phyloP scores from a whole-genome alignment of 2,888 invertebrate genomes.

The Melangyna quadrimaculata region DNA sequence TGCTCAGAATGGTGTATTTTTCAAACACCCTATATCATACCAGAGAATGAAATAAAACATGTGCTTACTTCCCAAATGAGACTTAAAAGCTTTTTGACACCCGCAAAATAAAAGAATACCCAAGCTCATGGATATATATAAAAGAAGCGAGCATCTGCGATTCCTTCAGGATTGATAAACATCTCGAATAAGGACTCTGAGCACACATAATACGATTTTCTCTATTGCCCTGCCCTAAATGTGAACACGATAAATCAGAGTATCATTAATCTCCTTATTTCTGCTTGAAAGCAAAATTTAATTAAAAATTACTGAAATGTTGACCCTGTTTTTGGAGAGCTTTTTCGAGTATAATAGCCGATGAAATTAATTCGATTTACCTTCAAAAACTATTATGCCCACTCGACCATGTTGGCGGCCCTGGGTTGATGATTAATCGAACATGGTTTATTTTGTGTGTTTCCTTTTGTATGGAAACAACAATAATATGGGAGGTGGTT shows the following conservation, averaged over 20 bases:
- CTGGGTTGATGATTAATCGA: conserved; percentile 43
- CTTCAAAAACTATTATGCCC: conserved; percentile 4
- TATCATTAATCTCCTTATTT: conserved; percentile 49
- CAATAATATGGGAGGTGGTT: not conserved
- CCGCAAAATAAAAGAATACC: conserved; percentile 39
- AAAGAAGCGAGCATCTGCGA: conserved; percentile 24
- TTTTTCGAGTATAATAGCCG: conserved; percentile 1
- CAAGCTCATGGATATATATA: not conserved
- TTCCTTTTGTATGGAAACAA: not conserved
- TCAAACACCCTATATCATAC: not conserved
- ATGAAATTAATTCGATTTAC: conserved; percentile 51
- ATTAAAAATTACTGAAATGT: conserved; percentile 60
- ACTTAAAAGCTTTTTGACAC: conserved; percentile 37
- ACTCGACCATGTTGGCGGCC: not conserved
- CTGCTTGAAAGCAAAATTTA: conserved; percentile 36
- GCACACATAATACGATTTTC: not conserved
- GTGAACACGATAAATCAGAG: conserved; percentile 30
- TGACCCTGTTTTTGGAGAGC: conserved; percentile 23
- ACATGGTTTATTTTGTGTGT: not conserved
- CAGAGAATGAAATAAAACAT: conserved; percentile 6
- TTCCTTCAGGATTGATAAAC: conserved; percentile 32
- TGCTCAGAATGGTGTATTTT: no score
- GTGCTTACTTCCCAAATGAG: not conserved
- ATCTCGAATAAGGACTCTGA: conserved; percentile 1
- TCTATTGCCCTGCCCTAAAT: not conserved